Percentiles rank a stretch among this genome's conserved stretches.
Conservation (phyloP, 2,888 invertebrate genomes). For the Drosophila nr. medialis region DNA sequence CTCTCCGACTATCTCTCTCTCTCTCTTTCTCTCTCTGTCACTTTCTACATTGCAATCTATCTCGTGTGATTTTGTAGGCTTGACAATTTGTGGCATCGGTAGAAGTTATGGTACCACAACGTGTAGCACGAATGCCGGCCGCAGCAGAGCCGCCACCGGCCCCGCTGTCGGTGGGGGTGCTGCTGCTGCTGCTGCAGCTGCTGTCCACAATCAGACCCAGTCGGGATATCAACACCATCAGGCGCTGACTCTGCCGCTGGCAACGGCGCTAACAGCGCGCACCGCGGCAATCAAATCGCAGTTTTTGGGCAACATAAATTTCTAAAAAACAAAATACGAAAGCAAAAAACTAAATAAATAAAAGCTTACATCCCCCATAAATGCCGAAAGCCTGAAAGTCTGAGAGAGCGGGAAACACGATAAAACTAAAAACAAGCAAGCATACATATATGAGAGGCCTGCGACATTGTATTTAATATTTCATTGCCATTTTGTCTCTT, state of each 20-base stretch:
- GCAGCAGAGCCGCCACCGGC: conserved; percentile 75
- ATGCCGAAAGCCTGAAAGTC: conserved; percentile 30
- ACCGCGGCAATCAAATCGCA: conserved; percentile 84
- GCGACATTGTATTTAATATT: conserved; percentile 56
- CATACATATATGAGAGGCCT: conserved; percentile 36
- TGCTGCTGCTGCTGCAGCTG: conserved; percentile 66
- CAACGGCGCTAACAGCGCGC: conserved; percentile 83
- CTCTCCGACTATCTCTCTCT: conserved; percentile 22
- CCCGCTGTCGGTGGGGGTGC: conserved; percentile 70
- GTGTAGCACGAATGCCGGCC: conserved; percentile 82
- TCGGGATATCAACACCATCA: conserved; percentile 82
- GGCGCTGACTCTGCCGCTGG: conserved; percentile 83
- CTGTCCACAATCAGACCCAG: conserved; percentile 75
- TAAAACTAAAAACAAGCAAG: conserved; percentile 18
- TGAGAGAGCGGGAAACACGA: conserved; percentile 35
- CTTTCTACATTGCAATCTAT: conserved; percentile 61
- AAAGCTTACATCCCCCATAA: conserved; percentile 12
- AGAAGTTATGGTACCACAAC: conserved; percentile 83
- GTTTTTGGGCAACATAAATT: conserved; percentile 84
- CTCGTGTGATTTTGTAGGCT: conserved; percentile 83
- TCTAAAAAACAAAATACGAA: conserved; percentile 69
- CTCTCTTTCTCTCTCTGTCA: conserved; percentile 31
- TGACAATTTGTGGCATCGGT: conserved; percentile 85
- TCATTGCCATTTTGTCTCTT: conserved; percentile 58
- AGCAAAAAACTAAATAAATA: conserved; percentile 20